Evolutionary conservation across 2,797 vertebrate genomes (phyloP).

Genomic region (Pseudochromis fuscus): DNA sequence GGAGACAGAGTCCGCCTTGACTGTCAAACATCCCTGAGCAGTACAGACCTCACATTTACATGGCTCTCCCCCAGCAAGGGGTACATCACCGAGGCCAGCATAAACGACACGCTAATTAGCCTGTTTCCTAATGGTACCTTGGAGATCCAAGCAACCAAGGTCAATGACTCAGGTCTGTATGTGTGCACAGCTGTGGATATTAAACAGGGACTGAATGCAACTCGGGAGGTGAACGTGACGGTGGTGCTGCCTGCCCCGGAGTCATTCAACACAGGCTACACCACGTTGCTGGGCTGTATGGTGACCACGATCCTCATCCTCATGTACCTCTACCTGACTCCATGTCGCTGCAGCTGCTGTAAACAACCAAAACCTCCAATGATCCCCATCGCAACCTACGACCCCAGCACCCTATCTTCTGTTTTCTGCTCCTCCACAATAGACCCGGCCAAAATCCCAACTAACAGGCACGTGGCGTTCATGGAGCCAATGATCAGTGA

Average conservation of each 20-base stretch:
- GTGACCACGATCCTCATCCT: slow-evolving; percentile 91
- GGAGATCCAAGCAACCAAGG: slow-evolving; percentile 84
- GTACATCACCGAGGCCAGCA: slow-evolving; percentile 82
- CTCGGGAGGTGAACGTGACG: slow-evolving; percentile 91
- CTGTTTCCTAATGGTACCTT: slow-evolving; percentile 90
- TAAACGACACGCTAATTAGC: slow-evolving; percentile 83
- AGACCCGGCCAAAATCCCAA: slow-evolving; percentile 81
- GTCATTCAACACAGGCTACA: slow-evolving; percentile 93
- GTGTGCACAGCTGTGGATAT: slow-evolving; percentile 89
- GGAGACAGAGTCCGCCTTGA: slow-evolving; percentile 84
- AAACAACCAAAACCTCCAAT: slow-evolving; percentile 75
- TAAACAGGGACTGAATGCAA: slow-evolving; percentile 86
- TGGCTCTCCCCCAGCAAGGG: slow-evolving; percentile 91
- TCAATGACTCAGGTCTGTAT: slow-evolving; percentile 90
- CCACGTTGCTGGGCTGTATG: slow-evolving; percentile 91
- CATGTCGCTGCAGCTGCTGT: slow-evolving; percentile 88
- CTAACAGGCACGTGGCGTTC: slow-evolving; percentile 90
- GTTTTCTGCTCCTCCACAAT: slow-evolving; percentile 84
- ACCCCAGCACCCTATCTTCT: slow-evolving; percentile 85
- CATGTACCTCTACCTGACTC: slow-evolving; percentile 92
- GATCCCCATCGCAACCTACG: slow-evolving; percentile 78
- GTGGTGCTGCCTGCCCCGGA: slow-evolving; percentile 79
- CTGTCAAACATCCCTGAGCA: slow-evolving; percentile 86
- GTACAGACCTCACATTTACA: slow-evolving; percentile 80
- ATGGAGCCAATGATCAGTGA: slow-evolving; percentile 86